Evolutionary conservation across 1,140 invertebrate genomes (phyloP).

Genomic region (Ruditapes philippinarum): DNA sequence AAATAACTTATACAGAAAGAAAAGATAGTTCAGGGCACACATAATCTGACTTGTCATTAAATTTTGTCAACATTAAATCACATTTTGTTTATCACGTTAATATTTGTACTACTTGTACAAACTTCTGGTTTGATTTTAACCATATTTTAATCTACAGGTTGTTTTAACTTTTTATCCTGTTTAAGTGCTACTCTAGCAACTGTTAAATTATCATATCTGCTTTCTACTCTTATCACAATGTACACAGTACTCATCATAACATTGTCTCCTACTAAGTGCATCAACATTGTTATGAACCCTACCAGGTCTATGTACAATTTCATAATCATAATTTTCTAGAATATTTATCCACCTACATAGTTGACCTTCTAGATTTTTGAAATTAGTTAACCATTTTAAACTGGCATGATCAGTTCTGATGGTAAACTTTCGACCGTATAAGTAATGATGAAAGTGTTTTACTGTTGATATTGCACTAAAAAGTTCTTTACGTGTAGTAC

Average conservation of each 20-base stretch:
- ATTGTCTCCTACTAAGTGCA: constrained; percentile 66
- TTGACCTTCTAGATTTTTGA: constrained; percentile 64
- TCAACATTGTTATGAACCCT: constrained; percentile 76
- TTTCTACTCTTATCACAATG: constrained; percentile 56
- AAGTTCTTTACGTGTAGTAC: constrained; percentile 63
- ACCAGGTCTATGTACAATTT: constrained; percentile 72
- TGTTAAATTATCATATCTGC: not conserved
- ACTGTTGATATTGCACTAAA: constrained; percentile 62
- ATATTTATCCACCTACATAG: constrained; percentile 75
- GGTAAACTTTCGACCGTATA: constrained; percentile 67
- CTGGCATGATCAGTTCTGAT: constrained; percentile 68
- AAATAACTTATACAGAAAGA: not conserved
- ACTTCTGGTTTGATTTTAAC: not conserved
- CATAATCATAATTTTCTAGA: constrained; percentile 74
- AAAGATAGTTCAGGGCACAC: not conserved
- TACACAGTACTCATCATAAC: constrained; percentile 2
- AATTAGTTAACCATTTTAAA: constrained; percentile 60
- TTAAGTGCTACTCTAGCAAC: not conserved
- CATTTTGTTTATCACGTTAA: not conserved
- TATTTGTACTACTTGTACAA: not conserved
- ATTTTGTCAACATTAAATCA: not conserved
- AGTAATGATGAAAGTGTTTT: constrained; percentile 65
- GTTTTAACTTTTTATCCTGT: not conserved
- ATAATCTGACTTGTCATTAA: not conserved
- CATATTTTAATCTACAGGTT: not conserved